A percentile compares a stretch with the other conserved stretches of the same genome.
phyloP scores from a whole-genome alignment of 2,797 vertebrate genomes.

The Enteromius paludinosus region DNA sequence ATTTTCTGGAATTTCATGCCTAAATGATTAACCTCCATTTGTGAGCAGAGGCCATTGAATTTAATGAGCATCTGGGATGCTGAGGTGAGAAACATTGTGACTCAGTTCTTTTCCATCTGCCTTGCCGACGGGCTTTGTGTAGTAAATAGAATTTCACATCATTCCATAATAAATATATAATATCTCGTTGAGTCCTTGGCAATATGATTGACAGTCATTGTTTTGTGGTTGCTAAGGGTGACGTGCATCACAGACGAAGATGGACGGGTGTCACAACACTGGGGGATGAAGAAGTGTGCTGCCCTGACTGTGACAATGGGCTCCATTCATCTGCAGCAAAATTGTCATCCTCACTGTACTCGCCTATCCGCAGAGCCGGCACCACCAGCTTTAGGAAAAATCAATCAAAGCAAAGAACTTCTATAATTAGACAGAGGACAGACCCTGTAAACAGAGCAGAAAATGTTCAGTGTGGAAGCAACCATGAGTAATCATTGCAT shows the following conservation, averaged over 20 bases:
- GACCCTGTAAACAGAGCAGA: conserved; percentile 30
- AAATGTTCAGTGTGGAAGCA: conserved; percentile 22
- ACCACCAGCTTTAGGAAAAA: conserved; percentile 43
- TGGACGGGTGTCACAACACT: conserved; percentile 50
- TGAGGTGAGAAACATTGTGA: conserved; percentile 23
- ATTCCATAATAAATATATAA: neutral
- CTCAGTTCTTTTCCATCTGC: neutral
- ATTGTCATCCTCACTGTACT: conserved; percentile 56
- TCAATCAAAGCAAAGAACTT: conserved; percentile 49
- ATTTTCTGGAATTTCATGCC: neutral
- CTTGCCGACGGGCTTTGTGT: neutral
- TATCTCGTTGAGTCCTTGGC: neutral
- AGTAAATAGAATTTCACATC: neutral
- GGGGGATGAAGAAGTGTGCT: conserved; percentile 34
- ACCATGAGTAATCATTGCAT: conserved; percentile 34
- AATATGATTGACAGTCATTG: conserved; percentile 50
- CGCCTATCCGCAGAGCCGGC: conserved; percentile 31
- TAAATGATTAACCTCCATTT: neutral
- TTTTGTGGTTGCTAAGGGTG: conserved; percentile 51
- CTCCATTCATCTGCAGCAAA: conserved; percentile 52
- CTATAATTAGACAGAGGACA: conserved; percentile 47
- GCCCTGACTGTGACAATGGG: conserved; percentile 42
- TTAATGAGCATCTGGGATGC: conserved; percentile 32
- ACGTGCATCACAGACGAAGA: conserved; percentile 38
- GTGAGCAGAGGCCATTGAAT: neutral